Evolutionary conservation across 2,113 vertebrate species (phyloP), one percentile per base, ranked within the genome.

Genomic region (Heterochromis multidens): DNA sequence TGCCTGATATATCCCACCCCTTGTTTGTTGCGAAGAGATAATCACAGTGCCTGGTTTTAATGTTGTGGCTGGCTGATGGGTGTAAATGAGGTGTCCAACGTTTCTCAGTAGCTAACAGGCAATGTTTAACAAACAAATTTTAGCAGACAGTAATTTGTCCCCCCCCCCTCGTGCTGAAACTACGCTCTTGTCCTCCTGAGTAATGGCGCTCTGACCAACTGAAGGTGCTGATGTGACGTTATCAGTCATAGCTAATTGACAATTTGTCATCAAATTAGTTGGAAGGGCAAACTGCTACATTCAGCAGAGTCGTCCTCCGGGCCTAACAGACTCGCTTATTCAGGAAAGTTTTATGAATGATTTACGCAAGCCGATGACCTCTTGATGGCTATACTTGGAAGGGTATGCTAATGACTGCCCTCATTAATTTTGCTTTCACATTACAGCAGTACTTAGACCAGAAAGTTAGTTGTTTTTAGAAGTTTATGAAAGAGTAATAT

Each of bases 191-290:
- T 78, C 62, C 76, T 31, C 25, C 52, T 83, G 78, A 87, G 49
- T 90, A 58, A 87, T 81, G 62, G 11, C 1, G 17, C 35, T 76
- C 58, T 78, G 82, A 49, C 84, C 79, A 82, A n/a, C 57, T 59
- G 58, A 84, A 86, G 63, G 85, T 87, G 87, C 80, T 86, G 84
- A 90, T 86, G 46, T 78, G 81, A 86, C 29, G n/a, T 84, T 84
- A 90, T 89, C 87, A 88, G 52, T 94, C 87, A 90, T 29, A 59
- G 59, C 56, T 93, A 92, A 92, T 88, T 88, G 82, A 83, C 81
- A 62, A 87, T 93, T 94, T 88, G 82, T 91, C 91, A 87, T 88
- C 79, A 78, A 74, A 89, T 87, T 78, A 86, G 56, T 83, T 84
- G 67, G 85, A 89, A 93, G 92, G 90, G 81, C 90, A 91, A 85